Percentiles rank a stretch among this genome's conserved stretches.
Evolutionary conservation across 2,113 vertebrate species (phyloP).

Genomic region (Hipposideros armiger): DNA sequence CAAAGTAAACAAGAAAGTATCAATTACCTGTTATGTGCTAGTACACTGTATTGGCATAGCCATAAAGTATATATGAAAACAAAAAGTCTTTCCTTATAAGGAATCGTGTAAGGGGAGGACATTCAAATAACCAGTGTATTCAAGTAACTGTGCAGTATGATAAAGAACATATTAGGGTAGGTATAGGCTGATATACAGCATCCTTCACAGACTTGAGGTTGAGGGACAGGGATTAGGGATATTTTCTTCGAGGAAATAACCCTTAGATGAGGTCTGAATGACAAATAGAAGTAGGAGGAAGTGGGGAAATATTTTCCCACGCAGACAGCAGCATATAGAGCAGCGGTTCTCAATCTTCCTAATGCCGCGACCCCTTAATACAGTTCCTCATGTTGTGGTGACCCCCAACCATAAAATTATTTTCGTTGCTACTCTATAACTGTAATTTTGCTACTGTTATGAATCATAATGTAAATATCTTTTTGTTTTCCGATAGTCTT

Average conservation of each 20-base stretch:
- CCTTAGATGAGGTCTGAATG: constrained; percentile 3
- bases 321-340: not conserved
- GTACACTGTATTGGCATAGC: not conserved
- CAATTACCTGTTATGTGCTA: not conserved
- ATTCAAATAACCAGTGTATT: not conserved
- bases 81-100: not conserved
- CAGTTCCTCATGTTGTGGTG: no score
- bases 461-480: no score
- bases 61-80: not conserved
- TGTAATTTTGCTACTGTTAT: no score
- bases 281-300: constrained; percentile 25
- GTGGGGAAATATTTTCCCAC: not conserved
- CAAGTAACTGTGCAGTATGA: not conserved
- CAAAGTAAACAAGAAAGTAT: not conserved
- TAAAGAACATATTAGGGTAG: not conserved
- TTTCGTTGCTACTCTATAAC: no score
- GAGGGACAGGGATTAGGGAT: not conserved
- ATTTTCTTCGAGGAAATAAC: constrained; percentile 30
- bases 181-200: not conserved
- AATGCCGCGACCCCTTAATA: no score
- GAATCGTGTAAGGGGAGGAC: not conserved
- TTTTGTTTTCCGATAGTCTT: no score
- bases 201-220: not conserved
- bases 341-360: no score
- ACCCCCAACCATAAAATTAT: no score